Base-by-base conservation (phyloP, 2,113 vertebrate species). In the Boleophthalmus pectinirostris region DNA sequence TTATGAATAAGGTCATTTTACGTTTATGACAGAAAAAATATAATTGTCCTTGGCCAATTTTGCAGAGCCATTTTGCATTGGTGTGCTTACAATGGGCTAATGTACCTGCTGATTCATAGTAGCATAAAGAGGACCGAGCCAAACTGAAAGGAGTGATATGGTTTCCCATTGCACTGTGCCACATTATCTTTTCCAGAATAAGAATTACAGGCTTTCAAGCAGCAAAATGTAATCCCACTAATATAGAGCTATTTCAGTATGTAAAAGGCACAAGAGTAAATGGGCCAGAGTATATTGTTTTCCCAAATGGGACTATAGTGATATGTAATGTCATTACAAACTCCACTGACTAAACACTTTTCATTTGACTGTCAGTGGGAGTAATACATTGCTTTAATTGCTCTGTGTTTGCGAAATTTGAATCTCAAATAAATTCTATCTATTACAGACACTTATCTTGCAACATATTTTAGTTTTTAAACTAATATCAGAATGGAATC, bases 1-100 rank as follows among this genome's bases (percentile, higher is more conserved):
- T 16, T 18, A 29, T 33, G 58, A 61, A 16, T 23, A 81, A 81
- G 54, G 74, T 82, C 76, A 72, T 66, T 18, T 56, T 61, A 60
- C 38, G 74, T 58, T 66, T 35, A 43, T 29, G 46, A 51, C 25
- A 64, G 10, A 70, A 53, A 63, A 29, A 57, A 23, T 20, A 20
- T 25, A 69, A 67, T 56, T 29, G 18, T 23, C 29, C 16, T 5
- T n/a, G 14, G 69, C 35, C 5, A 0, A 13, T 13, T 72, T 68
- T 69, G 24, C 16, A 49, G 20, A 20, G 70, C 33, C 58, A 3
- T n/a, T 75, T 43, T 45, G 24, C 33, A 11, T 10, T 72, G 24
- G 20, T 46, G 11, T 14, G 18, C 18, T 14, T 20, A 24, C 21
- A 43, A 29, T 9, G 24, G 23, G 4, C 61, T 66, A 66, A 66